phyloP scores from a whole-genome alignment of 2,888 invertebrate genomes.

The Hyposoter didymator region DNA sequence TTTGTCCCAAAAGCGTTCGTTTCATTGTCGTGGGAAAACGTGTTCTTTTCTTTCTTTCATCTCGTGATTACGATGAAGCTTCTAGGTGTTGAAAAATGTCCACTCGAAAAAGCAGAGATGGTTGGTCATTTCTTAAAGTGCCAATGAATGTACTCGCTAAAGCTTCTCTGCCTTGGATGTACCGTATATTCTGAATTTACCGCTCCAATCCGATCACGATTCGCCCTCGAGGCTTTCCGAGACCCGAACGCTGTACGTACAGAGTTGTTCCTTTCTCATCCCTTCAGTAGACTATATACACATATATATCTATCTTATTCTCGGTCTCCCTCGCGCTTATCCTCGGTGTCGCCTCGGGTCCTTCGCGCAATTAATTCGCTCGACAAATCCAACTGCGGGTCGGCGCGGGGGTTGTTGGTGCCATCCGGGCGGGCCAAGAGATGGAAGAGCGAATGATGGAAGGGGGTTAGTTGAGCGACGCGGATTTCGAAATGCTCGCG shows the following conservation, averaged over 20 bases:
- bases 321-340: conserved; percentile 36
- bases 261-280: conserved; percentile 56
- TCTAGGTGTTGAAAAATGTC: background rate
- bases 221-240: conserved; percentile 57
- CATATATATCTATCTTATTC: conserved; percentile 22
- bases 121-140: conserved; percentile 37
- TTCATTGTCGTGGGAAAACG: background rate
- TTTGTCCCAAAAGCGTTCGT: background rate
- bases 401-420: conserved; percentile 55
- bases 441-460: background rate
- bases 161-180: conserved; percentile 5
- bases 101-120: conserved; percentile 1
- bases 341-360: conserved; percentile 57
- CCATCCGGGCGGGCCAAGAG: conserved; percentile 33
- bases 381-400: conserved; percentile 64
- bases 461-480: conserved; percentile 51
- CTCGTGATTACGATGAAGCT: background rate
- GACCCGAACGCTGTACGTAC: conserved; percentile 43
- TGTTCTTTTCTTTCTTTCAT: background rate
- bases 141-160: conserved; percentile 28
- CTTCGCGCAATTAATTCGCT: conserved; percentile 68
- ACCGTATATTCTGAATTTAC: conserved; percentile 52
- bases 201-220: conserved; percentile 63
- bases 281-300: conserved; percentile 10
- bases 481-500: conserved; percentile 60